These are phyloP conservation scores for Bradypodion ventrale DNA, from an alignment of 2,797 vertebrate genomes.

Conservation along the genomic window DNA sequence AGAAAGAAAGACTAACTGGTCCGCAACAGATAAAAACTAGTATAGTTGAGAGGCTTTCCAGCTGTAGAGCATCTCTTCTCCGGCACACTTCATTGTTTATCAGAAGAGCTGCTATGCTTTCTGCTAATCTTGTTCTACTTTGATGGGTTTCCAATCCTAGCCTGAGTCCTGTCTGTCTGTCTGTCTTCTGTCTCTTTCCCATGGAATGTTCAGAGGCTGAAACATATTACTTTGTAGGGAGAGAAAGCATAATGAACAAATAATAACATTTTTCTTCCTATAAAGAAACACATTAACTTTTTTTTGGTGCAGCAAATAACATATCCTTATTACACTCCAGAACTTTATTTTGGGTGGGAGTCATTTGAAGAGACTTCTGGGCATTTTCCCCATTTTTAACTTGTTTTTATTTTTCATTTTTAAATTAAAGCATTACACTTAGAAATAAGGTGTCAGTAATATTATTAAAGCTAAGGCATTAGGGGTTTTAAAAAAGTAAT, in stretches of 20 bases:
- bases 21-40: conserved; percentile 12
- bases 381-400: no score
- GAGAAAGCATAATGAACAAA: no score
- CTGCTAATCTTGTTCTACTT: background rate
- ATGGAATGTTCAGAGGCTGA: background rate
- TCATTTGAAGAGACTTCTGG: no score
- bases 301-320: no score
- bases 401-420: no score
- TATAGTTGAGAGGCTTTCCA: background rate
- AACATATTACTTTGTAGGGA: no score
- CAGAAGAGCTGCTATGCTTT: background rate
- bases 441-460: background rate
- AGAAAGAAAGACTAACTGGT: background rate
- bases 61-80: background rate
- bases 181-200: background rate
- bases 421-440: no score
- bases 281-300: no score
- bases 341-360: no score
- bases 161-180: background rate
- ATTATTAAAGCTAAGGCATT: background rate
- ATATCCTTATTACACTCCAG: no score
- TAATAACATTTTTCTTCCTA: no score
- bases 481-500: background rate
- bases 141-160: background rate
- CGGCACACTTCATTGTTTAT: background rate